Percentiles rank a stretch among this genome's conserved stretches.
Conservation (phyloP, 2,888 invertebrate genomes). For the Drosophila mulleri region DNA sequence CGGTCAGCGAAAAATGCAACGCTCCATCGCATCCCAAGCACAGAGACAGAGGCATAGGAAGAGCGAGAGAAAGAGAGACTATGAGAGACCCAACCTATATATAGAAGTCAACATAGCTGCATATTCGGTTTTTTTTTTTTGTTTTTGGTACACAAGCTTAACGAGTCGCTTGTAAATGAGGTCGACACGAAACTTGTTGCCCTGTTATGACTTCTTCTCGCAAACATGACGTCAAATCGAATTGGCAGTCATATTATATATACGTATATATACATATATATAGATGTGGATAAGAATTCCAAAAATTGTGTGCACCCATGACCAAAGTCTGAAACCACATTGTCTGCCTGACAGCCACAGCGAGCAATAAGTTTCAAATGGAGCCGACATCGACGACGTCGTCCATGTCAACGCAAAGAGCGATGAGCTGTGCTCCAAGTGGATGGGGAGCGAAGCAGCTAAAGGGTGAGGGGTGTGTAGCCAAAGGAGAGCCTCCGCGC, state of each 20-base stretch:
- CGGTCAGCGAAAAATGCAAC: slow-evolving; percentile 50
- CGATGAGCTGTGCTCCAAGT: slow-evolving; percentile 45
- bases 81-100: slow-evolving; percentile 3
- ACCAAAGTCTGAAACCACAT: slow-evolving; percentile 47
- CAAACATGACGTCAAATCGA: slow-evolving; percentile 54
- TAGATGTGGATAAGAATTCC: slow-evolving; percentile 42
- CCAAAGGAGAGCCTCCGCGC: neutral
- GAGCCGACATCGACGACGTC: slow-evolving; percentile 59
- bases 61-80: neutral
- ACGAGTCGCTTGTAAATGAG: slow-evolving; percentile 32
- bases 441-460: neutral
- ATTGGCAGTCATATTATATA: slow-evolving; percentile 48
- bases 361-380: slow-evolving; percentile 78
- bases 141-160: slow-evolving; percentile 3
- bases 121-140: slow-evolving; percentile 8
- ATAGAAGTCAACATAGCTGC: slow-evolving; percentile 23
- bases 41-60: neutral
- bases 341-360: slow-evolving; percentile 61
- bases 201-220: slow-evolving; percentile 36
- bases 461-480: neutral
- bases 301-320: slow-evolving; percentile 38
- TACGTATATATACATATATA: neutral
- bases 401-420: slow-evolving; percentile 61
- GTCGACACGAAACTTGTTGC: slow-evolving; percentile 55
- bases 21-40: slow-evolving; percentile 48